Conservation (phyloP, 2,113 vertebrate species). For the Gavialis gangeticus region DNA sequence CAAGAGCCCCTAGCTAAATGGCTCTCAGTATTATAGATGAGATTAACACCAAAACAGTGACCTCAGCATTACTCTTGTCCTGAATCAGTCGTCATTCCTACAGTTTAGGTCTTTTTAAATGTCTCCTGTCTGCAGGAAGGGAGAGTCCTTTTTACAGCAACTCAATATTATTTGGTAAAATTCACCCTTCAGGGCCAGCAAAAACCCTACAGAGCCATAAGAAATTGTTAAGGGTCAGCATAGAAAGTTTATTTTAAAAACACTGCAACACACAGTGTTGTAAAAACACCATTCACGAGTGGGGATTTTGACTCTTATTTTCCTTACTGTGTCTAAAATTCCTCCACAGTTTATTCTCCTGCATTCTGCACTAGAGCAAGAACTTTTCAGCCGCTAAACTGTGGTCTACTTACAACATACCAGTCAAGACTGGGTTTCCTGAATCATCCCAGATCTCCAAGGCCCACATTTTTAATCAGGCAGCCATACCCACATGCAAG, state of each 20-base stretch:
- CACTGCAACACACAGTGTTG: neutral
- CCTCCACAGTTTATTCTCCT: neutral
- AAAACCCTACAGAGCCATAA: slow-evolving; percentile 30
- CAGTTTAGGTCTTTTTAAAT: accelerated
- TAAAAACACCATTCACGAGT: slow-evolving; percentile 23
- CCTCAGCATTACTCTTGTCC: neutral
- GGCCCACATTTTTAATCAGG: neutral
- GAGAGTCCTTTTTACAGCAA: slow-evolving; percentile 37
- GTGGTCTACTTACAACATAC: neutral
- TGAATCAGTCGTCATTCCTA: neutral
- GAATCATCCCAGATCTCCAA: accelerated
- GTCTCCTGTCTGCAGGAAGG: neutral
- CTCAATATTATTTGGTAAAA: slow-evolving; percentile 54
- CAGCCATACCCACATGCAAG: accelerated
- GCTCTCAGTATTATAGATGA: neutral
- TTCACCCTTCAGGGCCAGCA: neutral
- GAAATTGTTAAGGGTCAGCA: neutral
- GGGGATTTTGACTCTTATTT: neutral
- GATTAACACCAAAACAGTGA: neutral
- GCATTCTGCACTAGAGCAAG: neutral
- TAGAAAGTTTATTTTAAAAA: slow-evolving; percentile 56
- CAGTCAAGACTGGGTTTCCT: neutral
- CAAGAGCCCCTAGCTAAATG: neutral
- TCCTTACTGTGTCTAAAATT: neutral
- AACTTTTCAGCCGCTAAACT: accelerated